A percentile compares a stretch with the other conserved stretches of the same genome.
These are phyloP conservation scores for Umimayanthus chanpuru DNA, from an alignment of 92 coral and sea anemone genomes.

Conservation along the genomic window DNA sequence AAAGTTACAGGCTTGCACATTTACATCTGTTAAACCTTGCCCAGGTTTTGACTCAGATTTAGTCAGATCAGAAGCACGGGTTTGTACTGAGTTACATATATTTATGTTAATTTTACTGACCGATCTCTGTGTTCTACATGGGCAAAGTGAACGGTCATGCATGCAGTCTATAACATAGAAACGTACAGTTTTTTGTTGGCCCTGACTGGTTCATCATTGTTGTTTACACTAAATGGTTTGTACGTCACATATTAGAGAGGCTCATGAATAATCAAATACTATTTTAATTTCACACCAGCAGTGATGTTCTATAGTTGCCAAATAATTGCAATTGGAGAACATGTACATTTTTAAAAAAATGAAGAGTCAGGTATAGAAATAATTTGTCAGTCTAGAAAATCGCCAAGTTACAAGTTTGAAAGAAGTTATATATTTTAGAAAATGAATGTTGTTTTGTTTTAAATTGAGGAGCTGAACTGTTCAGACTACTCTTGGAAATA, in stretches of 20 bases:
- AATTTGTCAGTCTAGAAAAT: no score
- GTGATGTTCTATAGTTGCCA: neutral
- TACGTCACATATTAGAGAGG: neutral
- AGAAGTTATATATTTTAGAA: no score
- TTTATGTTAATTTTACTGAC: neutral
- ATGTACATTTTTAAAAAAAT: neutral
- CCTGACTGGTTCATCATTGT: neutral
- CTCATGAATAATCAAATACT: conserved; percentile 16
- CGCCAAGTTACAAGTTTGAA: no score
- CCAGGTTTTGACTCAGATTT: neutral
- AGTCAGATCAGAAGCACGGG: neutral
- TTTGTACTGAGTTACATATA: neutral
- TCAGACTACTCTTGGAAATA: no score
- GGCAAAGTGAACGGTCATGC: neutral
- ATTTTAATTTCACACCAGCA: neutral
- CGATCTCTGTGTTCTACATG: neutral
- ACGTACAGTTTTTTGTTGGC: neutral
- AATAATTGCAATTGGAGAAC: neutral
- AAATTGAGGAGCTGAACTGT: no score
- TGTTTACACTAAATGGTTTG: neutral
- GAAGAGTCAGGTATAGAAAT: no score
- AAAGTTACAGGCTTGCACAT: neutral
- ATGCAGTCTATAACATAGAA: no score
- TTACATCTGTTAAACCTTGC: neutral
- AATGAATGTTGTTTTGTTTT: no score